Base-by-base conservation (phyloP, 2,888 invertebrate species). In the Gastracanthus pulcherrimus region DNA sequence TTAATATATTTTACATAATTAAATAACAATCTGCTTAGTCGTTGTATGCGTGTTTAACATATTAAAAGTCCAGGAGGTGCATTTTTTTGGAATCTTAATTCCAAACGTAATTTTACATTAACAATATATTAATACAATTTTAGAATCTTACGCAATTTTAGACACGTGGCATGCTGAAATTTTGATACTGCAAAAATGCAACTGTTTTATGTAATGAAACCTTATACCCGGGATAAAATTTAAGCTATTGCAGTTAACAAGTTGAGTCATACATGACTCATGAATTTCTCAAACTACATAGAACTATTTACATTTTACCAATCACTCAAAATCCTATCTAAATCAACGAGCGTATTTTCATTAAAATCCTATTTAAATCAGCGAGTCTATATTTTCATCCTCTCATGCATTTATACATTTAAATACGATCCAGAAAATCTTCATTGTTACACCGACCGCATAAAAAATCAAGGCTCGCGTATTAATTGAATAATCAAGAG, bases 1-100 rank as follows among this genome's bases (percentile, higher is more conserved):
- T 55, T 76, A 76, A 69, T 58, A 67, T 16, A 45, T 6, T 67
- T 76, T 69, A 48, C 67, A 67, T 69, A 76, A 76, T 55, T 69
- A 34, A 76, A 67, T 16, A 69, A 23, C 48, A 6, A 38, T 75
- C 55, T 55, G 7, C n/a, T 11, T 3, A 48, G n/a, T 19, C 2
- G n/a, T n/a, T n/a, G n/a, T n/a, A n/a, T n/a, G n/a, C n/a, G n/a
- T n/a, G n/a, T 19, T 3, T 48, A 48, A 7, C 6, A 6, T 3
- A 48, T n/a, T 3, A 19, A 48, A n/a, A 6, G 19, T n/a, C n/a
- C n/a, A n/a, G n/a, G n/a, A n/a, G n/a, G n/a, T n/a, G n/a, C n/a
- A n/a, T n/a, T n/a, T n/a, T n/a, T n/a, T n/a, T n/a, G n/a, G n/a
- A n/a, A n/a, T 48, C 48, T 48, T 19, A 48, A 48, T 2, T 48